A percentile compares a stretch with the other conserved stretches of the same genome.
Conservation (phyloP, 2,797 vertebrate species). For the Triplophysa bombifrons region DNA sequence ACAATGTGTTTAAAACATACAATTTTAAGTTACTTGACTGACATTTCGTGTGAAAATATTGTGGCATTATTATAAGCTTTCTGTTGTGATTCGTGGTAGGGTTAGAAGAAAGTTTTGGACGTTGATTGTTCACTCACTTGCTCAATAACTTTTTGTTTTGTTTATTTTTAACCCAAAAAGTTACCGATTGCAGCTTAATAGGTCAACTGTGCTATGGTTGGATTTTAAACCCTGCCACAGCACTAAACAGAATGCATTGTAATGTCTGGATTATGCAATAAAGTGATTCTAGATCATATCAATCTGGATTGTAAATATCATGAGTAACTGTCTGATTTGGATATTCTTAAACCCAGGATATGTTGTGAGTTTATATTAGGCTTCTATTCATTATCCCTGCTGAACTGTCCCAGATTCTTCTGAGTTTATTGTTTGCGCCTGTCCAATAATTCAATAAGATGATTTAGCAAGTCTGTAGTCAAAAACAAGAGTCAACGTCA, state of each 20-base stretch:
- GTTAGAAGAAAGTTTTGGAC: no score
- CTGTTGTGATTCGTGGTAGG: no score
- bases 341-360: background rate
- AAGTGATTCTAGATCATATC: background rate
- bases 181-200: background rate
- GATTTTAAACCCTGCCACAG: conserved; percentile 22
- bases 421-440: conserved; percentile 17
- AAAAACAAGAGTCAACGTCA: background rate
- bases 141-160: no score
- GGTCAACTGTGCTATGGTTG: background rate
- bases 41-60: no score
- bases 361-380: background rate
- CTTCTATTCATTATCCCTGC: background rate
- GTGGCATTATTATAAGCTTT: no score
- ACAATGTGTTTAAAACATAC: no score
- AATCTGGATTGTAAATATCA: background rate
- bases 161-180: no score
- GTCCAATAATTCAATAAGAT: conserved; percentile 30
- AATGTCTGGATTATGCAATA: background rate
- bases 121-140: no score
- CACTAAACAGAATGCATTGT: background rate
- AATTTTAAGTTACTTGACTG: no score
- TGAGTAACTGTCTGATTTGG: background rate
- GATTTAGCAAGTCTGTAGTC: background rate
- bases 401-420: background rate